Evolutionary conservation across 2,888 invertebrate species (phyloP).

Genomic region (Hypselothyrea guttata): DNA sequence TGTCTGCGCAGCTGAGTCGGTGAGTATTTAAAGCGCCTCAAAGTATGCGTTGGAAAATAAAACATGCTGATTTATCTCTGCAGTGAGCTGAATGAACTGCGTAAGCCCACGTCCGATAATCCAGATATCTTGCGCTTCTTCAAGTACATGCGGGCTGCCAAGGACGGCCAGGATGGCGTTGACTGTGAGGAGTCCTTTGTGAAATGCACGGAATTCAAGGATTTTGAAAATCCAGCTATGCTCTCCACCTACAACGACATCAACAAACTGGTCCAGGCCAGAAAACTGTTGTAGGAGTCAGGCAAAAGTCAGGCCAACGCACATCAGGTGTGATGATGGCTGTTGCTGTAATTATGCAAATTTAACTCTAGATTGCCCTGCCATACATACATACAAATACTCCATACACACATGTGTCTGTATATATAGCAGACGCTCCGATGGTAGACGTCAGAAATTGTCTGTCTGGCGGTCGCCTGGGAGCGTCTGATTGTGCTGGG

Average conservation of each 20-base stretch:
- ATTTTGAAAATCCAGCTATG: constrained; percentile 90
- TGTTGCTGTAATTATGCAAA: constrained; percentile 70
- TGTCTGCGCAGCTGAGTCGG: constrained; percentile 94
- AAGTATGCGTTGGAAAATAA: constrained; percentile 50
- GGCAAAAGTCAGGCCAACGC: constrained; percentile 54
- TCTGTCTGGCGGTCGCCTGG: constrained; percentile 9
- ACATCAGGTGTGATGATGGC: constrained; percentile 34
- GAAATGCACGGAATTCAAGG: constrained; percentile 86
- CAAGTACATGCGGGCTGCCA: constrained; percentile 94
- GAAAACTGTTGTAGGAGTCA: constrained; percentile 83
- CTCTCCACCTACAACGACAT: constrained; percentile 93
- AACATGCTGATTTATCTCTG: constrained; percentile 28
- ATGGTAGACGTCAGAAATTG: constrained; percentile 23
- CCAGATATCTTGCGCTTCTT: constrained; percentile 94
- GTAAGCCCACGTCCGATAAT: constrained; percentile 92
- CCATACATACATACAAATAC: constrained; percentile 30
- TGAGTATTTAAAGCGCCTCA: constrained; percentile 80
- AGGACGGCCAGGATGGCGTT: constrained; percentile 91
- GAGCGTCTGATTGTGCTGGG: constrained; percentile 28
- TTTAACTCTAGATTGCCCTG: constrained; percentile 64
- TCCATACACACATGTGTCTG: constrained; percentile 15
- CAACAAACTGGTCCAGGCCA: constrained; percentile 92
- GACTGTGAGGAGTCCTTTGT: constrained; percentile 88
- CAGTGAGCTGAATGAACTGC: constrained; percentile 92
- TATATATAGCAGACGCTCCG: constrained; percentile 33